phyloP scores from a whole-genome alignment of 2,888 invertebrate species.

The Nebria salina region DNA sequence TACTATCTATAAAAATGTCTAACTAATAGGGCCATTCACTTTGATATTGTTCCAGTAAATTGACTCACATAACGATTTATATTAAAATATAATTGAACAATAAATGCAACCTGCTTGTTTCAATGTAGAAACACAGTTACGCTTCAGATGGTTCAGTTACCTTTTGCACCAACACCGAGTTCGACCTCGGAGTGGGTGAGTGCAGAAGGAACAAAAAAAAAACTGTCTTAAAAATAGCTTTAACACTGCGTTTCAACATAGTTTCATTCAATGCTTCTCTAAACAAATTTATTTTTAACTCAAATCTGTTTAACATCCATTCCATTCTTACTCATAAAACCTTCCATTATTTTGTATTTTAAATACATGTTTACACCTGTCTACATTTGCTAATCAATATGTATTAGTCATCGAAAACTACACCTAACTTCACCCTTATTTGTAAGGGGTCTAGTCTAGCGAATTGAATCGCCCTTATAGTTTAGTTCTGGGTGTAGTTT shows the following conservation, averaged over 20 bases:
- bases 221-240: neutral
- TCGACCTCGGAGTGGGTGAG: neutral
- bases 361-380: neutral
- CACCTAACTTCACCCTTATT: neutral
- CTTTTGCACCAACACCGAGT: conserved; percentile 2
- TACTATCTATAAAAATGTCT: neutral
- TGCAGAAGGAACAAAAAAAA: neutral
- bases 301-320: neutral
- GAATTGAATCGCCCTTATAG: no score
- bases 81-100: conserved; percentile 35
- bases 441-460: neutral
- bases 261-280: neutral
- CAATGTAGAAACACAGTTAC: conserved; percentile 17
- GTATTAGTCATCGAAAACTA: neutral
- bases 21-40: neutral
- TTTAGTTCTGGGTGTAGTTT: no score
- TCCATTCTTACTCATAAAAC: neutral
- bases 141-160: conserved; percentile 28
- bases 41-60: neutral
- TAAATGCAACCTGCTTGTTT: conserved; percentile 31
- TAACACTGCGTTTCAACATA: neutral
- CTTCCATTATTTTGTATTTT: no score
- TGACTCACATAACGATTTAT: neutral
- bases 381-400: neutral
- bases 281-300: neutral